Base-by-base conservation (phyloP, 2,113 vertebrate species). In the Leiothrix lutea region DNA sequence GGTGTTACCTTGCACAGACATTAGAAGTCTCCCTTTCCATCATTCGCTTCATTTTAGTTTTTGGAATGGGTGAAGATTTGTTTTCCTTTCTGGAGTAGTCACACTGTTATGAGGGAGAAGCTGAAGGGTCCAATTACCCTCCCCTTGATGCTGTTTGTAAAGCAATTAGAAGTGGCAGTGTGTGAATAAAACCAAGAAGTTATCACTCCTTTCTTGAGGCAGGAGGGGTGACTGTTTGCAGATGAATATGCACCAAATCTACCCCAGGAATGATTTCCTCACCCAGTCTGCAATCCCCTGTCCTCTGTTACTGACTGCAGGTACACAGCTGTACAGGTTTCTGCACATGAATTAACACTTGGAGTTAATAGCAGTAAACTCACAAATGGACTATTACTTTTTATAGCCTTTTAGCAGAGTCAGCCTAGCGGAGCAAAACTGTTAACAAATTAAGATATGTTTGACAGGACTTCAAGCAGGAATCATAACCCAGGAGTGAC, bases 351-450 rank as follows among this genome's bases (percentile, higher is more conserved):
- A 96, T 96, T 96, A 97, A 92, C 93, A 92, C 95, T 96, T 79
- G 88, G 28, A 61, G 79, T 72, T 96, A 94, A 96, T 81, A 95
- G 95, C 90, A 93, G 82, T 96, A 92, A 97, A 96, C 88, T 96
- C 93, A 94, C 92, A 95, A 96, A 96, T 86, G 96, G 96, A 96
- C 96, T 97, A 96, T 96, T 97, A 97, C 82, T 96, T 97, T 97
- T 97, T 97, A 97, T 90, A 72, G 93, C 95, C 95, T 92, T 96
- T 97, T 93, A 95, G 93, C 72, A 88, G 82, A 93, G 72, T 64
- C 80, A 80, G 92, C 53, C 90, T 95, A 96, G 95, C 94, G 93
- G 93, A 96, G 92, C 95, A 97, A 95, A 96, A 94, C 95, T 44
- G 86, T 79, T 96, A 92, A 93, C 95, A 94, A 92, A 96, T 96